phyloP scores from a whole-genome alignment of 2,113 vertebrate species.

The Natator depressus region DNA sequence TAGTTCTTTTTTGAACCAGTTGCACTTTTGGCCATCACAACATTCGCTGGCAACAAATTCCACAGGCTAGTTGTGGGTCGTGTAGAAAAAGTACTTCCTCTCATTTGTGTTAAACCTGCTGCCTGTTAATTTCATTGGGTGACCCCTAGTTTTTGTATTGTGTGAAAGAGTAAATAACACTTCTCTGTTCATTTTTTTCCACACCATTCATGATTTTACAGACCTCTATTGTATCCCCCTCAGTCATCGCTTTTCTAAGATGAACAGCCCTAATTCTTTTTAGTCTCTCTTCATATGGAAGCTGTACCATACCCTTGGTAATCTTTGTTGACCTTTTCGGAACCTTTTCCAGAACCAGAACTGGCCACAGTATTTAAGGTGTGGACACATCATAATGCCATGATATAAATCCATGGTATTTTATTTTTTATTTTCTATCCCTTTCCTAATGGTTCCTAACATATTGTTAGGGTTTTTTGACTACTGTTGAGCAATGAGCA shows the following conservation, averaged over 20 bases:
- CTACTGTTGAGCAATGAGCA: not conserved
- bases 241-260: not conserved
- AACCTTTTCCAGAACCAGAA: not conserved
- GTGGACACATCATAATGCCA: not conserved
- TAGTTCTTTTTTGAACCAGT: not conserved
- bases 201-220: not conserved
- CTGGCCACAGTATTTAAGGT: not conserved
- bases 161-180: not conserved
- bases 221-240: not conserved
- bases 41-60: not conserved
- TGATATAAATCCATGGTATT: not conserved
- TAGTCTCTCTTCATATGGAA: not conserved
- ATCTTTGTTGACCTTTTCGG: not conserved
- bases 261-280: not conserved
- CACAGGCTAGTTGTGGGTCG: not conserved
- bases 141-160: not conserved
- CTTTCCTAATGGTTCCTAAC: not conserved
- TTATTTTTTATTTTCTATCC: not conserved
- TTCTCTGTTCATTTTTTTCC: not conserved
- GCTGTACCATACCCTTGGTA: not conserved
- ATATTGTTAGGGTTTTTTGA: not conserved
- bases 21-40: not conserved
- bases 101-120: not conserved
- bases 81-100: not conserved
- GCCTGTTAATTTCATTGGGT: not conserved